Conservation (phyloP, 2,797 vertebrate species). For the Smutsia temminckii region DNA sequence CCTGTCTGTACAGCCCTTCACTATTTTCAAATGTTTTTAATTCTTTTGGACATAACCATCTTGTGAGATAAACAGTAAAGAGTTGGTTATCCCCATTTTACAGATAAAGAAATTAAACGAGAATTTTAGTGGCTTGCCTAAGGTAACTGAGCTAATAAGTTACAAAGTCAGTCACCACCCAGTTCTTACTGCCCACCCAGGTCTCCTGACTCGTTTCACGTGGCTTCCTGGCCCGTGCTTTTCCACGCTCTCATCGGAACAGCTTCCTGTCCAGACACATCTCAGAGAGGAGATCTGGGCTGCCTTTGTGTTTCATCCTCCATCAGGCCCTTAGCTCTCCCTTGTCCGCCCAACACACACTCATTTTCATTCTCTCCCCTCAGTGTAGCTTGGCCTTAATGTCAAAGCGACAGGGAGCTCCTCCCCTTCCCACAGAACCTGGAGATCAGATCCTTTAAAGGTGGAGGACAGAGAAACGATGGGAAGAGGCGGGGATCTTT, state of each 20-base stretch:
- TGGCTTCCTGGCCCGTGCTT: not conserved
- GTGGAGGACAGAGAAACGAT: not conserved
- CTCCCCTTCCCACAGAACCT: not conserved
- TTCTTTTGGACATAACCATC: not conserved
- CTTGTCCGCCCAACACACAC: not conserved
- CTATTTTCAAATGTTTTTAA: not conserved
- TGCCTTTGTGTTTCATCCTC: not conserved
- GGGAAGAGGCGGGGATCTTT: not conserved
- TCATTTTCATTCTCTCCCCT: not conserved
- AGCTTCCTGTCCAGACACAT: not conserved
- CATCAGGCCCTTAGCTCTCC: not conserved
- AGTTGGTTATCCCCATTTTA: not conserved
- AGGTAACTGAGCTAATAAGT: not conserved
- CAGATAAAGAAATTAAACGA: not conserved
- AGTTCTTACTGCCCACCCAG: too few species aligned
- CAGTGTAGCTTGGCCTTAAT: too few species aligned
- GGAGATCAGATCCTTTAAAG: not conserved
- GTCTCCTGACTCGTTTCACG: not conserved
- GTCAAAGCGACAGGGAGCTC: not conserved
- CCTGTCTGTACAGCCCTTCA: not conserved
- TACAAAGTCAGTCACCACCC: not conserved
- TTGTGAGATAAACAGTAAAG: not conserved
- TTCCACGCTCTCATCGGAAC: not conserved
- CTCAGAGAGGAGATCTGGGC: not conserved
- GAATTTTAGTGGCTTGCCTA: not conserved